Conservation (phyloP, 2,888 invertebrate genomes). For the Allacma fusca region DNA sequence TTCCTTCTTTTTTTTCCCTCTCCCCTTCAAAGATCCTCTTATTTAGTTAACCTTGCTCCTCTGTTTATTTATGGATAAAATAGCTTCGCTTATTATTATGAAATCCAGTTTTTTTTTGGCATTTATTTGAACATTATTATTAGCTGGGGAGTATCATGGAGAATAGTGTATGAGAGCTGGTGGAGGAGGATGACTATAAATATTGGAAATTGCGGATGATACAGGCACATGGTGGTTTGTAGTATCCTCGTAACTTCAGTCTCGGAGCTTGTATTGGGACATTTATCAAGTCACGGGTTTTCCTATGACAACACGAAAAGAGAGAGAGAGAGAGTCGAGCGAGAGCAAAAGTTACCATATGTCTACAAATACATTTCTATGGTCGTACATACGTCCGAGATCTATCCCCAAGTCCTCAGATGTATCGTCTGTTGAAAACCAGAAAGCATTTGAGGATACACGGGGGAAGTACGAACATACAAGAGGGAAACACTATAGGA, state of each 20-base stretch:
- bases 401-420: too few species aligned
- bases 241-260: neutral
- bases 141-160: neutral
- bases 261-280: neutral
- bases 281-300: neutral
- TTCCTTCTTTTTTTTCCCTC: neutral
- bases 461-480: too few species aligned
- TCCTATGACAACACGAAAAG: neutral
- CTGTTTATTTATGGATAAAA: neutral
- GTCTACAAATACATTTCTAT: neutral
- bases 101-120: neutral
- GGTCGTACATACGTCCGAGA: too few species aligned
- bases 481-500: too few species aligned
- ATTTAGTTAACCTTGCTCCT: conserved; percentile 3
- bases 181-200: neutral
- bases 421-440: too few species aligned
- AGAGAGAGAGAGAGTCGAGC: neutral
- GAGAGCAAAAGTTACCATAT: conserved; percentile 9
- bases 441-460: too few species aligned
- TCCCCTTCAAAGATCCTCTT: neutral
- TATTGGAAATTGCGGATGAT: neutral
- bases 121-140: conserved; percentile 12
- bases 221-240: neutral
- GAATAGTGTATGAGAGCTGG: neutral
- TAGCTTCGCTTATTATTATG: conserved; percentile 1